Evolutionary conservation across 2,888 invertebrate genomes (phyloP).

Genomic region (Acronicta aceris): DNA sequence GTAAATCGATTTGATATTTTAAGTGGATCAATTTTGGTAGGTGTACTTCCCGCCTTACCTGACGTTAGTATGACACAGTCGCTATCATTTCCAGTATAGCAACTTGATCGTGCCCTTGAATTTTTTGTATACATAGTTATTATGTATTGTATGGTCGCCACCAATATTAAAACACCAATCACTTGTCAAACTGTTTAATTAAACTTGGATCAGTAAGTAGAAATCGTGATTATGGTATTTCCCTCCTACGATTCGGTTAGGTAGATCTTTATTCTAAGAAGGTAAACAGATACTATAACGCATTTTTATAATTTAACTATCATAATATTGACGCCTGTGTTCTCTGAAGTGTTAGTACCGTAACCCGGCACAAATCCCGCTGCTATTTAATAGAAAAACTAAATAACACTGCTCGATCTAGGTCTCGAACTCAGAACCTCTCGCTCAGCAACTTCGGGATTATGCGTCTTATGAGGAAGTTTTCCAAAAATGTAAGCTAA

Average conservation of each 20-base stretch:
- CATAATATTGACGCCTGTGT: no score
- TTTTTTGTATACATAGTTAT: conserved; percentile 17
- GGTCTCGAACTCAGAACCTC: no score
- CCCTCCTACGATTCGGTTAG: conserved; percentile 10
- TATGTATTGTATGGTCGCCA: conserved; percentile 14
- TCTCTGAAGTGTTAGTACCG: no score
- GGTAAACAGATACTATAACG: background rate
- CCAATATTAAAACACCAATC: conserved; percentile 32
- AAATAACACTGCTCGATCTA: no score
- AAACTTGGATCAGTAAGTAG: conserved; percentile 8
- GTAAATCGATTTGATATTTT: conserved; percentile 47
- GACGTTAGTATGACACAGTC: conserved; percentile 13
- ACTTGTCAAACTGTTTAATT: conserved; percentile 20
- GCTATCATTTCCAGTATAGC: conserved; percentile 4
- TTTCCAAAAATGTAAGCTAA: no score
- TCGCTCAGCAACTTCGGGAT: no score
- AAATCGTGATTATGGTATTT: conserved; percentile 25
- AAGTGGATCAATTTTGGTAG: background rate
- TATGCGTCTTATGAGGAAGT: no score
- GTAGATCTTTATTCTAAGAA: background rate
- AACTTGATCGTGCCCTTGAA: conserved; percentile 29
- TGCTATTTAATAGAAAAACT: no score
- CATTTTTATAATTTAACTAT: no score
- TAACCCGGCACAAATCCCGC: no score
- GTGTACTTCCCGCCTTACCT: conserved; percentile 17